Evolutionary conservation across 2,888 invertebrate species (phyloP), one percentile per base, ranked within the genome.

Genomic region (Cantharis lateralis): DNA sequence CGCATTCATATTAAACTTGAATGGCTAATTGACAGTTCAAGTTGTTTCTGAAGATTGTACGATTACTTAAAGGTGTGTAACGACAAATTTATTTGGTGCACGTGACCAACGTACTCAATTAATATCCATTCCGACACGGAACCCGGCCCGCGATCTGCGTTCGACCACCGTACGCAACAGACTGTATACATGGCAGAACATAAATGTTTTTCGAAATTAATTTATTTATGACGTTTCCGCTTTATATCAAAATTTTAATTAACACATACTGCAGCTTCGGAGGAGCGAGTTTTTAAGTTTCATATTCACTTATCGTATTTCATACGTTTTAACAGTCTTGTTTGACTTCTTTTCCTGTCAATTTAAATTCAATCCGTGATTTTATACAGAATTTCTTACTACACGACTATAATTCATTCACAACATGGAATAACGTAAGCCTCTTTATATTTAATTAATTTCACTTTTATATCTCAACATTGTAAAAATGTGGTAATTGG

Each of bases 361-460:
- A 75, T 75, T 75, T 75, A 75, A 71, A 75, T 75, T 75, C 75
- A 75, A 71, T 66, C 63, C 70, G 64, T 66, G 70, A 48, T 61
- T 64, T 62, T 69, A 69, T 64, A 2, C 20, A 18, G 20, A 64
- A 16, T 66, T 66, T 66, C 20, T 66, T 24, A 66, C 24, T 20
- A 66, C n/a, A n/a, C 64, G 20, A 10, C 18, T n/a, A 18, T 24
- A 20, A 20, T 66, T 66, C 64, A 66, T 66, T 66, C 64, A 66
- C 64, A 66, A 66, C 64, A 24, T 66, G 48, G 48, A 48, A n/a
- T n/a, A 48, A 7, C 48, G 48, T 48, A 48, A 48, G 48, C 13
- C 32, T 48, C 48, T 48, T 48, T 48, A 48, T 48, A 48, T 48
- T 48, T 48, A 48, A 48, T 48, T 48, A 48, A 48, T 48, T 48